A percentile compares a stretch with the other conserved stretches of the same genome.
These are phyloP conservation scores for Acanthococcus lagerstroemiae DNA, from an alignment of 2,888 invertebrate species.

Conservation along the genomic window DNA sequence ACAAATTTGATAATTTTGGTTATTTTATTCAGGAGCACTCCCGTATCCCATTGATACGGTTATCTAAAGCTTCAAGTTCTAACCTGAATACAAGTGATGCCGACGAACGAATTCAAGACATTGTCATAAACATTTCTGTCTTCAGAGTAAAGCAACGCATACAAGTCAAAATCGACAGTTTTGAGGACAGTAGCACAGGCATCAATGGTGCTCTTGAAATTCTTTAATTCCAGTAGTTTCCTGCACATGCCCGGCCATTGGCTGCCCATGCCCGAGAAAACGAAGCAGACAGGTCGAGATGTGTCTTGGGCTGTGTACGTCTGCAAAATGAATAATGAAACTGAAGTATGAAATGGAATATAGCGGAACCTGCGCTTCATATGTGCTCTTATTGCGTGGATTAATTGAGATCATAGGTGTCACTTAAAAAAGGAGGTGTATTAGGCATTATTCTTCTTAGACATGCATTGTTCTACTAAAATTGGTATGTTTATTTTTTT, in stretches of 20 bases:
- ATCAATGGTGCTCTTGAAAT: conserved; percentile 45
- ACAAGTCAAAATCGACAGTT: conserved; percentile 47
- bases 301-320: conserved; percentile 1
- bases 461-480: too few species aligned
- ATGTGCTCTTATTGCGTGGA: neutral
- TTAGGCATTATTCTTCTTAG: too few species aligned
- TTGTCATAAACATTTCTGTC: conserved; percentile 31
- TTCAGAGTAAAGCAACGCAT: conserved; percentile 22
- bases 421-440: neutral
- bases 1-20: too few species aligned
- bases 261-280: conserved; percentile 66
- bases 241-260: conserved; percentile 62
- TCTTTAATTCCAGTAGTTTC: conserved; percentile 55
- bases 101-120: conserved; percentile 41
- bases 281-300: conserved; percentile 49
- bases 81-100: conserved; percentile 59
- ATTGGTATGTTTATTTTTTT: too few species aligned
- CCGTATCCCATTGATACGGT: too few species aligned
- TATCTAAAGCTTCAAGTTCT: too few species aligned
- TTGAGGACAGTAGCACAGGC: conserved; percentile 49
- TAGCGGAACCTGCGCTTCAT: too few species aligned
- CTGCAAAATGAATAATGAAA: conserved; percentile 5
- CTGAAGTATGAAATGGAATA: neutral
- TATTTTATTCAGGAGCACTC: too few species aligned
- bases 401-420: too few species aligned